Percentiles rank a stretch among this genome's conserved stretches.
These are phyloP conservation scores for Ptilorrhoa leucosticta DNA, from an alignment of 2,113 vertebrate genomes.

Conservation along the genomic window DNA sequence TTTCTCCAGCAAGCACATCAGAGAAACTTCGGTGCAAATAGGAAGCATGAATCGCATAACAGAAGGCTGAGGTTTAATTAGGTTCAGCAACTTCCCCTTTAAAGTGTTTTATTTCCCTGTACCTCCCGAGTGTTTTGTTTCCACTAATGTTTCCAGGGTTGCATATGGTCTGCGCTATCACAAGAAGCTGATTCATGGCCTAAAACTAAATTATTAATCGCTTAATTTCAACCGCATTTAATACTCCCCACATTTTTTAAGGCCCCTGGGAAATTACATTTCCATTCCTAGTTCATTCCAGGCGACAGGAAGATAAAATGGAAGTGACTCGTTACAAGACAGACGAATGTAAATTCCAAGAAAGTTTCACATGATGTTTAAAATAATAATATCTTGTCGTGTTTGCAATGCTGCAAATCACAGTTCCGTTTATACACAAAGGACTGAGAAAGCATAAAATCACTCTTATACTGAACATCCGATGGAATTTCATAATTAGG, in stretches of 20 bases:
- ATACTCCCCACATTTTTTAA: conserved; percentile 81
- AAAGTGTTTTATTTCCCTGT: conserved; percentile 31
- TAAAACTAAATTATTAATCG: conserved; percentile 94
- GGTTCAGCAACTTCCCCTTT: conserved; percentile 62
- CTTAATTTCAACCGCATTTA: conserved; percentile 86
- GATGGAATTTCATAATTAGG: background rate
- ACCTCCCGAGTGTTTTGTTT: conserved; percentile 60
- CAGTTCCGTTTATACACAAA: conserved; percentile 18
- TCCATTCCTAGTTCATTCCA: conserved; percentile 70
- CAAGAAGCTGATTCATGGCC: conserved; percentile 84
- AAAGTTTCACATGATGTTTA: conserved; percentile 60
- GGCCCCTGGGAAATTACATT: conserved; percentile 82
- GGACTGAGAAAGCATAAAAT: conserved; percentile 2
- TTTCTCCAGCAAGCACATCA: conserved; percentile 50
- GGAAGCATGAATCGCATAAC: conserved; percentile 54
- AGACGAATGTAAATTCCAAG: conserved; percentile 71
- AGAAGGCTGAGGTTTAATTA: conserved; percentile 73
- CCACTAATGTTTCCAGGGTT: conserved; percentile 50
- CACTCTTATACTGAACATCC: background rate
- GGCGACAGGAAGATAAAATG: conserved; percentile 74
- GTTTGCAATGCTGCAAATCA: conserved; percentile 46
- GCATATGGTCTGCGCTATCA: conserved; percentile 67
- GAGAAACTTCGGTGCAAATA: conserved; percentile 60
- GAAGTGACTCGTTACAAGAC: conserved; percentile 71
- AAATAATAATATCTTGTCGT: conserved; percentile 64